phyloP scores from a whole-genome alignment of 2,888 invertebrate species.

The Limnephilus rhombicus region DNA sequence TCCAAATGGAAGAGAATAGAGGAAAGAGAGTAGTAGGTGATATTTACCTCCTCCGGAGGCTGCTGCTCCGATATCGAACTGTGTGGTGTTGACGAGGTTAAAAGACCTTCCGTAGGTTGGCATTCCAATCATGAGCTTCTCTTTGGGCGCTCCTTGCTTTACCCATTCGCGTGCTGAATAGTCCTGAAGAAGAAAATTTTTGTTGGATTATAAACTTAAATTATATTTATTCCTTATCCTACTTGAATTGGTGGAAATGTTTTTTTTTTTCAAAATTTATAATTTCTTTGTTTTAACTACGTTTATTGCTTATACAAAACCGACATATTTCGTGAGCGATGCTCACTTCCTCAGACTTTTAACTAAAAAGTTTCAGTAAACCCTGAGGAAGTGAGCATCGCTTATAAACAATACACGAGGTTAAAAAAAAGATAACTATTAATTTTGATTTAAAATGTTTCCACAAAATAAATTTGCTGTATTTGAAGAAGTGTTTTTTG shows the following conservation, averaged over 20 bases:
- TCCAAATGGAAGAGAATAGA: not conserved
- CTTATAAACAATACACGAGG: no score
- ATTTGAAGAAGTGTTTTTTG: no score
- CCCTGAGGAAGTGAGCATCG: no score
- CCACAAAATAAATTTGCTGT: no score
- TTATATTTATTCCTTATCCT: not conserved
- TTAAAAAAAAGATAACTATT: no score
- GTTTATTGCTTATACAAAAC: no score
- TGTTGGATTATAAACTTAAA: constrained; percentile 29
- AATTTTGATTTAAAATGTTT: no score
- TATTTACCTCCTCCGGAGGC: constrained; percentile 89
- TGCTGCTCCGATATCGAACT: constrained; percentile 95
- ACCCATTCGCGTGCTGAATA: constrained; percentile 95
- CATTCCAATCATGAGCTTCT: constrained; percentile 96
- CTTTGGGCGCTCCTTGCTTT: constrained; percentile 94
- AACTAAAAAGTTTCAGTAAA: no score
- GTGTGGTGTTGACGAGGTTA: constrained; percentile 89
- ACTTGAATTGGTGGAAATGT: not conserved
- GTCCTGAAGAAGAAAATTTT: constrained; percentile 78
- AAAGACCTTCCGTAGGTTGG: constrained; percentile 96
- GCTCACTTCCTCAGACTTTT: no score
- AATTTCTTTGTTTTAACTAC: no score
- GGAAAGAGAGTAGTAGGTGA: not conserved
- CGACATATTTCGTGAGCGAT: no score
- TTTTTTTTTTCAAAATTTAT: no score